phyloP scores from a whole-genome alignment of 35 echinoderm and acorn worm species.

The Lytechinus pictus region DNA sequence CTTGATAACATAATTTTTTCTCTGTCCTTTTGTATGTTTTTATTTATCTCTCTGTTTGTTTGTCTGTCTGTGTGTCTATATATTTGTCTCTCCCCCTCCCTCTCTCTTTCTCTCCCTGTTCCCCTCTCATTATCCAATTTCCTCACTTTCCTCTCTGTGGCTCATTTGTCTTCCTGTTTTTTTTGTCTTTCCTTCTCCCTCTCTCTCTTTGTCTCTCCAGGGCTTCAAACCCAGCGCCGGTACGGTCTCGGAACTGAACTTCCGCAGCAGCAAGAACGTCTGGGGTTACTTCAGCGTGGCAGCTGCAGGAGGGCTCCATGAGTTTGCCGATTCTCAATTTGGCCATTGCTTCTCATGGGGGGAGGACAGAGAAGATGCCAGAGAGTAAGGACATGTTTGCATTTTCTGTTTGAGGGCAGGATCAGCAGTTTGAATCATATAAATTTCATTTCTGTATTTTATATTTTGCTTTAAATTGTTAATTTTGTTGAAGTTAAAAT shows the following conservation, averaged over 20 bases:
- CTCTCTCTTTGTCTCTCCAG: slow-evolving; percentile 39
- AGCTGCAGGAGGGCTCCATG: slow-evolving; percentile 81
- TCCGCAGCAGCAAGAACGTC: slow-evolving; percentile 95
- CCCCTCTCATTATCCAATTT: neutral
- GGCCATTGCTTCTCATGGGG: slow-evolving; percentile 99
- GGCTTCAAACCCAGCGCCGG: slow-evolving; percentile 97
- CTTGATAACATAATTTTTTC: neutral
- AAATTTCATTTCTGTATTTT: no score
- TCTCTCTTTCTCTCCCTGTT: no score
- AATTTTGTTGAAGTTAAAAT: no score
- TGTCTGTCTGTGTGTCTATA: no score
- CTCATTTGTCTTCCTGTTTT: neutral
- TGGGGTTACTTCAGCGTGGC: slow-evolving; percentile 99
- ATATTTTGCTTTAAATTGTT: no score
- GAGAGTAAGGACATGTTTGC: slow-evolving; percentile 66
- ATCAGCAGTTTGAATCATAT: no score
- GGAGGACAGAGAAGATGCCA: slow-evolving; percentile 90
- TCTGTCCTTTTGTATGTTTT: neutral
- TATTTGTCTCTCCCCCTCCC: no score
- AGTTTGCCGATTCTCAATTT: slow-evolving; percentile 99
- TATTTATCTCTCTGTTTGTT: no score
- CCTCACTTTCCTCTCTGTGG: neutral
- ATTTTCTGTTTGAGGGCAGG: no score
- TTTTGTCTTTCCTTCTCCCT: neutral
- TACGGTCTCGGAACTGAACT: slow-evolving; percentile 93